These are phyloP conservation scores for Entosphenus tridentatus DNA, from an alignment of 2,113 vertebrate genomes.

Conservation along the genomic window DNA sequence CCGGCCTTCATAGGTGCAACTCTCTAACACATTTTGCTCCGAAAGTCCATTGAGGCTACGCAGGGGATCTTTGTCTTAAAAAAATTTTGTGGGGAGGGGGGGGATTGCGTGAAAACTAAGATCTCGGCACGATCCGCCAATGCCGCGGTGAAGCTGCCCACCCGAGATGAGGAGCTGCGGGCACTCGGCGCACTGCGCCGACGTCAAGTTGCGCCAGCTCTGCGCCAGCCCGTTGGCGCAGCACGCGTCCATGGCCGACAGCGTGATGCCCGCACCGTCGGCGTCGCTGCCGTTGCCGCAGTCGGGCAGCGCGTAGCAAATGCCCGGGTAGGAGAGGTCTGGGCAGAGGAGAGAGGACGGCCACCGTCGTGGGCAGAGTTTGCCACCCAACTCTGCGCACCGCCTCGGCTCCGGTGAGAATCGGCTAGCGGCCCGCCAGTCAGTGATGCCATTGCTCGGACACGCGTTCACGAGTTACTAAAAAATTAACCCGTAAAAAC, in stretches of 20 bases:
- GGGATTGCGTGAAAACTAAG: background rate
- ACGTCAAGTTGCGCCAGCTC: slow-evolving; percentile 40
- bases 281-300: slow-evolving; percentile 25
- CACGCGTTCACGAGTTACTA: too few relatives aligned
- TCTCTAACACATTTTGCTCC: background rate
- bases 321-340: slow-evolving; percentile 23
- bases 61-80: background rate
- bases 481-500: too few relatives aligned
- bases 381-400: background rate
- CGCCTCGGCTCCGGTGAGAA: background rate
- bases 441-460: too few relatives aligned
- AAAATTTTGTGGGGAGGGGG: background rate
- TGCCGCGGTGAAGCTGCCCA: slow-evolving; percentile 10
- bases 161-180: slow-evolving; percentile 20
- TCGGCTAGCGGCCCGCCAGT: background rate
- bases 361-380: too few relatives aligned
- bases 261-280: slow-evolving; percentile 20
- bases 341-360: background rate
- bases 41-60: background rate
- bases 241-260: slow-evolving; percentile 41
- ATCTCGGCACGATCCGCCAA: background rate
- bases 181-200: slow-evolving; percentile 38
- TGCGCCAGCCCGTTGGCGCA: slow-evolving; percentile 38
- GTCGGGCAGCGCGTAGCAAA: slow-evolving; percentile 37
- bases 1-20: background rate